These are phyloP conservation scores for Xiphias gladius DNA, from an alignment of 2,113 vertebrate species.

Conservation along the genomic window DNA sequence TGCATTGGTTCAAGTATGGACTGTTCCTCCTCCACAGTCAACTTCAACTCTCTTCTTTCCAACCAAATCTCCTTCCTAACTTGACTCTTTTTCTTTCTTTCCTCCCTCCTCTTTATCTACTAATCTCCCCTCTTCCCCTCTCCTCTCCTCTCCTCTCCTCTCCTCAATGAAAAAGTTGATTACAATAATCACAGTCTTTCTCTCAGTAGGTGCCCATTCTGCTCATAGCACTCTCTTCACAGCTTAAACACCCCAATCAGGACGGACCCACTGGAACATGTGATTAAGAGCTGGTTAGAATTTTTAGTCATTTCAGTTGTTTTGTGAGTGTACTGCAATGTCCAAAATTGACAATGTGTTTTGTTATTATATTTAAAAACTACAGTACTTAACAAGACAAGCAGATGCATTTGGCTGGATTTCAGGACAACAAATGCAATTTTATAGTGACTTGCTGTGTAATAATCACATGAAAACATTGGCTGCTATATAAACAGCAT, in stretches of 20 bases:
- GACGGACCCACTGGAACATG: constrained; percentile 57
- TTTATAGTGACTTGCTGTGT: not conserved
- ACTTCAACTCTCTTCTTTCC: not conserved
- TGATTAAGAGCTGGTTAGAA: constrained; percentile 64
- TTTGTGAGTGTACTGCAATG: not conserved
- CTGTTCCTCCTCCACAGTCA: not conserved
- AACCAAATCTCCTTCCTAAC: not conserved
- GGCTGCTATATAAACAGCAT: not conserved
- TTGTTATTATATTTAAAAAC: not conserved
- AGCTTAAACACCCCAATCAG: constrained; percentile 74
- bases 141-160: constrained; percentile 19
- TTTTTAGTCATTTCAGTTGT: constrained; percentile 17
- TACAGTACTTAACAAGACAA: not conserved
- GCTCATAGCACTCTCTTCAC: constrained; percentile 58
- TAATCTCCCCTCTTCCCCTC: not conserved
- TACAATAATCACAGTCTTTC: constrained; percentile 75
- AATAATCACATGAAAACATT: not conserved
- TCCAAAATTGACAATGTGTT: not conserved
- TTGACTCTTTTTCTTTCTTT: not conserved
- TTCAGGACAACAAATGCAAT: not conserved
- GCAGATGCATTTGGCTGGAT: not conserved
- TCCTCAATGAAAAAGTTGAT: constrained; percentile 68
- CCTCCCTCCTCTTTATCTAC: not conserved
- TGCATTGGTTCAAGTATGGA: not conserved
- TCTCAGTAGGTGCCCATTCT: constrained; percentile 64